These are phyloP conservation scores for Chrysaora quinquecirrha DNA, from an alignment of 30 jellyfish, hydroid and myxozoan species.

Conservation along the genomic window DNA sequence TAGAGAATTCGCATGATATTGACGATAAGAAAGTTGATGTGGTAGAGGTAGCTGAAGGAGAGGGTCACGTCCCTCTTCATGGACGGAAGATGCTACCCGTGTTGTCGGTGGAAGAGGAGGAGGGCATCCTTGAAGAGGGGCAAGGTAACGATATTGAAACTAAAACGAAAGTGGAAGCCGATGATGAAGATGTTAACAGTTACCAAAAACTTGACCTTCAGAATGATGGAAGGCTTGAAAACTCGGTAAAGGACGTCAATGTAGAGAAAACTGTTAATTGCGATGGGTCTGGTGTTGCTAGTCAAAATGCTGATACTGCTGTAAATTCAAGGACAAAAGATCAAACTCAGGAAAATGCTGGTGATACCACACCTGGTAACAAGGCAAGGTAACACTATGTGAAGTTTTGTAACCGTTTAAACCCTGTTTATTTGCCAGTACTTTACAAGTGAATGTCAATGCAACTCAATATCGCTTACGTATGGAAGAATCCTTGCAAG, in stretches of 20 bases:
- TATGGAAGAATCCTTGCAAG: no score
- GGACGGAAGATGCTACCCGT: conserved; percentile 18
- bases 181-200: no score
- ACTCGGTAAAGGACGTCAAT: neutral
- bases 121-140: no score
- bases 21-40: neutral
- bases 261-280: no score
- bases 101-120: conserved; percentile 31
- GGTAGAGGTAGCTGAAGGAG: conserved; percentile 37
- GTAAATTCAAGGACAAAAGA: neutral
- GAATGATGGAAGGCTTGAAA: neutral
- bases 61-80: neutral
- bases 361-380: conserved; percentile 4
- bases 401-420: neutral
- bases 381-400: conserved; percentile 90
- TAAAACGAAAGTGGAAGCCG: no score
- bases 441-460: no score
- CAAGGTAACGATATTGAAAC: no score
- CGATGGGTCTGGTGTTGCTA: no score
- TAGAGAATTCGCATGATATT: neutral
- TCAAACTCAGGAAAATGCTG: neutral
- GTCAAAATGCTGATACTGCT: neutral
- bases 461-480: no score
- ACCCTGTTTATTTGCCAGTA: neutral
- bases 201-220: no score